Evolutionary conservation across 2,888 invertebrate species (phyloP).

Genomic region (Bedellia somnulentella): DNA sequence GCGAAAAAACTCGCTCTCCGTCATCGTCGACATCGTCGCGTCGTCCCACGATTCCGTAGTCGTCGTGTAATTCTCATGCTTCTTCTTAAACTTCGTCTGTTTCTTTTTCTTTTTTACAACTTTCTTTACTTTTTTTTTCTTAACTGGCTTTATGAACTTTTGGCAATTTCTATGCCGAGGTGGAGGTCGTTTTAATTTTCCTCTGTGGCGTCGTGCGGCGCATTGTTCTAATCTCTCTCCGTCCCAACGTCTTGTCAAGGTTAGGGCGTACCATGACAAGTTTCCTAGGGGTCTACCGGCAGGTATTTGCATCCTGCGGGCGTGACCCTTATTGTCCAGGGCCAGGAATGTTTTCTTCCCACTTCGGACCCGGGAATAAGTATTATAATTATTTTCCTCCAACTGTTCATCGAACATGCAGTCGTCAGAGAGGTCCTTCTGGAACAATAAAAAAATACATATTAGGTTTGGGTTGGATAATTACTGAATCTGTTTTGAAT

Average conservation of each 20-base stretch:
- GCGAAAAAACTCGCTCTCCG: conserved; percentile 59
- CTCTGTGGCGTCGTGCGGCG: conserved; percentile 39
- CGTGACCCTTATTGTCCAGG: conserved; percentile 71
- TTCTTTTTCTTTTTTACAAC: conserved; percentile 49
- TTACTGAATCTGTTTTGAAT: neutral
- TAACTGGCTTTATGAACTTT: conserved; percentile 46
- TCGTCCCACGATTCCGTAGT: conserved; percentile 50
- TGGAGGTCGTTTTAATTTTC: conserved; percentile 43
- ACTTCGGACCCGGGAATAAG: conserved; percentile 72
- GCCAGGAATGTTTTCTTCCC: conserved; percentile 76
- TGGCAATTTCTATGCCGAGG: conserved; percentile 47
- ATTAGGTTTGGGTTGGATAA: too few relatives aligned
- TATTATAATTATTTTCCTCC: conserved; percentile 83
- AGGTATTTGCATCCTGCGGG: conserved; percentile 73
- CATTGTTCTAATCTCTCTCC: conserved; percentile 33
- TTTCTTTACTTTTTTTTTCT: conserved; percentile 48
- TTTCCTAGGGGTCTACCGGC: conserved; percentile 69
- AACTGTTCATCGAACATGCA: conserved; percentile 87
- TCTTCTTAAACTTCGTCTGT: conserved; percentile 59
- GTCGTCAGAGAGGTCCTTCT: conserved; percentile 82
- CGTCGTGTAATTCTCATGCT: conserved; percentile 48
- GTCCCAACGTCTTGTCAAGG: conserved; percentile 44
- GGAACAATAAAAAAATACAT: conserved; percentile 58
- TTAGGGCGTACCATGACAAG: conserved; percentile 74
- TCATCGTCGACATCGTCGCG: conserved; percentile 56